A percentile compares a stretch with the other conserved stretches of the same genome.
Conservation (phyloP, 2,888 invertebrate species). For the Tetanocera ferruginea region DNA sequence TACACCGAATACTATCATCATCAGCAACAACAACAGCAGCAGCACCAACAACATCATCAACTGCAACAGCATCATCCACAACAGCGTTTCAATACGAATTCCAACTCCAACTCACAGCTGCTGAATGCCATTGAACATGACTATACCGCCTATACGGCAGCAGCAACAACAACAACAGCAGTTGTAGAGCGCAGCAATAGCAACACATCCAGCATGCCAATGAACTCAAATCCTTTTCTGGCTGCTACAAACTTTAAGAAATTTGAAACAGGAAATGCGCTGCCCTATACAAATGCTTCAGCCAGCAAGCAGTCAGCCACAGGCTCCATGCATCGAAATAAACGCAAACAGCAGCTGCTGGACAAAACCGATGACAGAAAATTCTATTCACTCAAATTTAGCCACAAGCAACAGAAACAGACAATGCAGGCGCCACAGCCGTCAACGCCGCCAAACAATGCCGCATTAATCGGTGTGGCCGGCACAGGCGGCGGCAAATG, state of each 20-base stretch:
- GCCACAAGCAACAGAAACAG: constrained; percentile 50
- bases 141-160: constrained; percentile 61
- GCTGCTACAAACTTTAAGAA: constrained; percentile 65
- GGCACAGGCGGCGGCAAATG: constrained; percentile 57
- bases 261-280: constrained; percentile 55
- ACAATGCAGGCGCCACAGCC: neutral
- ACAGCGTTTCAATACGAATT: constrained; percentile 48
- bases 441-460: neutral
- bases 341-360: constrained; percentile 51
- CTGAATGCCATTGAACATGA: constrained; percentile 63
- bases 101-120: constrained; percentile 54
- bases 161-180: constrained; percentile 38
- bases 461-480: constrained; percentile 33
- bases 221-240: constrained; percentile 64
- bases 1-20: constrained; percentile 68
- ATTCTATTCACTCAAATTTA: constrained; percentile 68
- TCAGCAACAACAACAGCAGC: constrained; percentile 56
- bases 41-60: constrained; percentile 41
- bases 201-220: constrained; percentile 49
- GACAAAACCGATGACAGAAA: constrained; percentile 64
- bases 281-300: constrained; percentile 31
- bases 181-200: neutral
- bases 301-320: constrained; percentile 30
- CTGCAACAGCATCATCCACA: constrained; percentile 13
- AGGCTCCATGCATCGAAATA: constrained; percentile 57